Evolutionary conservation across 1,140 invertebrate genomes (phyloP).

Genomic region (Apis laboriosa): DNA sequence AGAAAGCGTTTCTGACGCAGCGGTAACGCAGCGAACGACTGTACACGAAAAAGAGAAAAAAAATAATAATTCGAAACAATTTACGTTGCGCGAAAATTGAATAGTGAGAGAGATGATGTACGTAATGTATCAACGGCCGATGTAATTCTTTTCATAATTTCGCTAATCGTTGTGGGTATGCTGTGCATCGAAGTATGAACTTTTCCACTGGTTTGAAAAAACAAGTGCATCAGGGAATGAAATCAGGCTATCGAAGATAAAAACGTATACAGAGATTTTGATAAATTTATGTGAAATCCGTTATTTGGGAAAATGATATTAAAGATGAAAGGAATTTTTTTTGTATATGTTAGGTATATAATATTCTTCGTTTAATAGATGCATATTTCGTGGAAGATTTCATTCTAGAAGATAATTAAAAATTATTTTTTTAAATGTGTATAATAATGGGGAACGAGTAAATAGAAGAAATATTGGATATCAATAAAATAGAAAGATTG

Average conservation of each 20-base stretch:
- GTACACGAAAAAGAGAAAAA: not conserved
- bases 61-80: not conserved
- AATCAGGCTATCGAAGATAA: not conserved
- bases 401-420: too few relatives aligned
- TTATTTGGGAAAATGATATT: not conserved
- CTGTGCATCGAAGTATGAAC: not conserved
- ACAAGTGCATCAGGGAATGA: not conserved
- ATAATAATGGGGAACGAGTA: not conserved
- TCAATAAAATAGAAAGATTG: too few relatives aligned
- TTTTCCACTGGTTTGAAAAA: not conserved
- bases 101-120: not conserved
- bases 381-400: too few relatives aligned
- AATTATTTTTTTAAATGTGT: too few relatives aligned
- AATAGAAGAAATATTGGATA: not conserved
- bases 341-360: not conserved
- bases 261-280: conserved; percentile 16
- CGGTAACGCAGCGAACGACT: not conserved
- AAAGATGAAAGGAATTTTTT: conserved; percentile 1
- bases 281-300: conserved; percentile 16
- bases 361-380: too few relatives aligned
- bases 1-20: not conserved
- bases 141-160: conserved; percentile 28
- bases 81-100: not conserved
- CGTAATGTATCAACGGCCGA: conserved; percentile 10
- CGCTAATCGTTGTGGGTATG: not conserved